Percentiles rank a stretch among this genome's conserved stretches.
Evolutionary conservation across 2,113 vertebrate species (phyloP).

Genomic region (Macrotis lagotis): DNA sequence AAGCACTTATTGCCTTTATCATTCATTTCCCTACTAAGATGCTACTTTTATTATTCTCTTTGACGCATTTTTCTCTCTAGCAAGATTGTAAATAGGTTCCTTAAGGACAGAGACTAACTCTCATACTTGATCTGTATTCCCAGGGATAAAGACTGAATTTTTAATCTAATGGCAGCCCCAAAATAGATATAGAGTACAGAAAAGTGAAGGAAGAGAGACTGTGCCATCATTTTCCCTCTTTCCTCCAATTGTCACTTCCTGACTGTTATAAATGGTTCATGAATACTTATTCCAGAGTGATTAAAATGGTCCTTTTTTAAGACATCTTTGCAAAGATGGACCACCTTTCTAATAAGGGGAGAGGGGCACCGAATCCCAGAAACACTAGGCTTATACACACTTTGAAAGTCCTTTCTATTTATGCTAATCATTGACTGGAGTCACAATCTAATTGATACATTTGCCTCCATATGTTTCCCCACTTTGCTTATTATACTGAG

Average conservation of each 20-base stretch:
- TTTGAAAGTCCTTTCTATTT: no score
- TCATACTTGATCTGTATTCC: not conserved
- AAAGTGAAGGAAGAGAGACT: not conserved
- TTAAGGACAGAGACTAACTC: not conserved
- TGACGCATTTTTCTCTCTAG: not conserved
- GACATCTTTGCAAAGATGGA: no score
- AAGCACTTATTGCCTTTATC: not conserved
- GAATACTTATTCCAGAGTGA: no score
- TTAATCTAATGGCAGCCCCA: not conserved
- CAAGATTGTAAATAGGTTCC: not conserved
- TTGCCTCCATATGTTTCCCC: no score
- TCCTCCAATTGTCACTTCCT: not conserved
- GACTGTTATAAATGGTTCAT: no score
- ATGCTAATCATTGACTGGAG: no score
- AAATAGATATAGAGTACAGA: not conserved
- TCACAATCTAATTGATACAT: no score
- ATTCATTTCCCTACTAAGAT: not conserved
- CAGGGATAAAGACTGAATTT: not conserved
- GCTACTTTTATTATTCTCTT: not conserved
- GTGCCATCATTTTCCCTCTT: not conserved
- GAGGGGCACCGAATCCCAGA: no score
- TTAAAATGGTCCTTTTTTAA: no score
- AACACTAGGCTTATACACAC: no score
- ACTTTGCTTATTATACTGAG: no score
- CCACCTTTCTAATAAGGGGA: no score